Evolutionary conservation across 2,888 invertebrate genomes (phyloP), one percentile per base, ranked within the genome.

Genomic region (Beris chalybata): DNA sequence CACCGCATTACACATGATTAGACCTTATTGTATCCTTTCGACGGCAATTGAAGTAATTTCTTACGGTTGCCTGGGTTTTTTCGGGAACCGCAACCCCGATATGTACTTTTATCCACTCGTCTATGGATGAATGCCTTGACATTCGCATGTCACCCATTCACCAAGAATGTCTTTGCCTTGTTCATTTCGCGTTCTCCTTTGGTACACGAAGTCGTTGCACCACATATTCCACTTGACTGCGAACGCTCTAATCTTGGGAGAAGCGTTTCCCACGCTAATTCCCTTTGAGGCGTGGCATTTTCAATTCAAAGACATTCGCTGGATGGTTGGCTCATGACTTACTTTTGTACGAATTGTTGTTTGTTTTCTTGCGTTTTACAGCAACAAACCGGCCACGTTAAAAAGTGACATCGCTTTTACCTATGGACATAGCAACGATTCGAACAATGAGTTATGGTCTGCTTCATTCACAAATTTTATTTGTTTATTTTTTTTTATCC

Each of bases 1-100:
- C 63, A 59, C 59, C 48, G 57, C 63, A 68, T 68, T 68, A 68
- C 22, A 22, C 63, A 45, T 68, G 68, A 68, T 68, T 68, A 68
- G 65, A 65, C 55, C 64, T 67, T 48, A 67, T 67, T 67, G 67
- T 67, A 53, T 64, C 64, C 67, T 63, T 48, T 52, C 48, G 48
- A 11, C 32, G 30, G 50, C 50, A 61, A 61, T 61, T 61, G 50
- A 13, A 22, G 63, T 52, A 54, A 52, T 63, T 64, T 64, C 38
- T 52, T 61, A 50, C 52, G 52, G 61, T 52, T 61, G 38, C 59
- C 48, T 9, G 22, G 50, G 50, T 22, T 61, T 38, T 52, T 22
- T 22, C 38, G 32, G 32, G 61, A 38, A 22, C 52, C 22, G 15
- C 48, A 15, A 43, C 38, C 32, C 32, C 50, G 50, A 50, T 50